Percentiles rank a stretch among this genome's conserved stretches.
phyloP scores from a whole-genome alignment of 2,113 vertebrate genomes.

The Cochlearius cochlearius region DNA sequence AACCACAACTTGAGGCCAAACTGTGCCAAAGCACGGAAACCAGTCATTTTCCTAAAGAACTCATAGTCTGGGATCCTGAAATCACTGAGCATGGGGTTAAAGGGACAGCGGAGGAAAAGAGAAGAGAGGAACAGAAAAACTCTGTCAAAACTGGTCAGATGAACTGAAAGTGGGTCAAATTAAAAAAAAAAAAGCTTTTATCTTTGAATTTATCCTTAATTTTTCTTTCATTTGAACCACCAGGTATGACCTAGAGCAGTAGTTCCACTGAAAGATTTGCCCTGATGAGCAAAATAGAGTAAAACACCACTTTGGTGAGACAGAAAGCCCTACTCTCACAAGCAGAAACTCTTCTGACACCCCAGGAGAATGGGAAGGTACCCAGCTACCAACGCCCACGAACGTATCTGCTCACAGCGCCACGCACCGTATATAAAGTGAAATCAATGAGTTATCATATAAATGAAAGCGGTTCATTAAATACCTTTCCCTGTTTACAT shows the following conservation, averaged over 20 bases:
- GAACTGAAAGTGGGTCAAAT: not conserved
- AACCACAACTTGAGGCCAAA: not conserved
- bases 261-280: not conserved
- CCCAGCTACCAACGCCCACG: fast-evolving
- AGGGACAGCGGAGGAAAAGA: not conserved
- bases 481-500: not conserved
- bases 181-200: not conserved
- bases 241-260: not conserved
- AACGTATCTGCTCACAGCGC: not conserved
- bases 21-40: not conserved
- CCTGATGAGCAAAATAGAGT: not conserved
- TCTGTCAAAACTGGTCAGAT: not conserved
- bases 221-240: not conserved
- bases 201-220: not conserved
- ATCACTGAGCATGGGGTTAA: not conserved
- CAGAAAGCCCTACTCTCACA: not conserved
- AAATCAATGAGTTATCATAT: not conserved
- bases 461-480: not conserved
- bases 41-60: not conserved
- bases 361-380: not conserved
- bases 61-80: not conserved
- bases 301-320: fast-evolving
- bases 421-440: fast-evolving
- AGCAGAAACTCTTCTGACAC: not conserved
- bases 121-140: not conserved